Percentiles rank a stretch among this genome's conserved stretches.
These are phyloP conservation scores for Coturnix japonica DNA, from an alignment of 2,113 vertebrate species.

Conservation along the genomic window DNA sequence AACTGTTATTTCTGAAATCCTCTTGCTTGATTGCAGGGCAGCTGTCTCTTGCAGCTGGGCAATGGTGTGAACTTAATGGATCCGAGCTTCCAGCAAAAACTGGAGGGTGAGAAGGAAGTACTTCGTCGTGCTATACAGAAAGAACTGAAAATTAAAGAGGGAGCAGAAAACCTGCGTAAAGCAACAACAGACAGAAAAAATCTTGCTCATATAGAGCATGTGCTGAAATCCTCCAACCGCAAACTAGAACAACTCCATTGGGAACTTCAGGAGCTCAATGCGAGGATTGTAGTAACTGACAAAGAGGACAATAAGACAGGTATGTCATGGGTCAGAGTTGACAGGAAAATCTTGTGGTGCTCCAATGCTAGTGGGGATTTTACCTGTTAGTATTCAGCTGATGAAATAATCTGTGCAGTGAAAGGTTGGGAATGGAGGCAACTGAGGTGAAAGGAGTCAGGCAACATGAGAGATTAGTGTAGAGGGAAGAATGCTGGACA, in stretches of 20 bases:
- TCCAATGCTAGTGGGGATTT: neutral
- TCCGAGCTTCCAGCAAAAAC: conserved; percentile 84
- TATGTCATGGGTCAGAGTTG: conserved; percentile 1
- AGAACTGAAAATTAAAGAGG: conserved; percentile 96
- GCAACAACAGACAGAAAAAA: conserved; percentile 89
- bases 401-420: neutral
- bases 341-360: neutral
- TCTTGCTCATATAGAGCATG: conserved; percentile 87
- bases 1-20: neutral
- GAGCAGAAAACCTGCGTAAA: conserved; percentile 89
- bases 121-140: conserved; percentile 92
- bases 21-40: conserved; percentile 62
- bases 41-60: conserved; percentile 81
- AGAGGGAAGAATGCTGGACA: neutral
- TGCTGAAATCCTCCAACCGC: conserved; percentile 86
- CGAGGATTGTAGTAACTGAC: conserved; percentile 86
- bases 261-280: conserved; percentile 89
- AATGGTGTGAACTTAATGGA: conserved; percentile 81
- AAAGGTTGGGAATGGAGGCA: neutral
- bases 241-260: conserved; percentile 87
- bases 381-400: neutral
- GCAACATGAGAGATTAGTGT: neutral
- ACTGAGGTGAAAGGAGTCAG: neutral
- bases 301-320: conserved; percentile 58
- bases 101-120: conserved; percentile 88